phyloP scores from a whole-genome alignment of 2,888 invertebrate species.

The Rosalia funebris region DNA sequence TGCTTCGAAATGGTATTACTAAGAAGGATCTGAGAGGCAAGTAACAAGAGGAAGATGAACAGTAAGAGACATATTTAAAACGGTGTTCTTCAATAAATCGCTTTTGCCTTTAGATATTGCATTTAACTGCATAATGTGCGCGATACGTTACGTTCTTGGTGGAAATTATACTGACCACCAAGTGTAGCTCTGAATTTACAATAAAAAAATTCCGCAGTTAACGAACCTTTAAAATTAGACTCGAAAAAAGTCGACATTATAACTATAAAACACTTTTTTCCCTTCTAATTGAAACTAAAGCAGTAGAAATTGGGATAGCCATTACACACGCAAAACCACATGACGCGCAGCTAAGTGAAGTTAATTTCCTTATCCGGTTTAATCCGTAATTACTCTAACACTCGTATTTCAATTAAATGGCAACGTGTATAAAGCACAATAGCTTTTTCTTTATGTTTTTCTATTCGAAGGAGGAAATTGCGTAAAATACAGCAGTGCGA shows the following conservation, averaged over 20 bases:
- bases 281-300: conserved; percentile 18
- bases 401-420: conserved; percentile 2
- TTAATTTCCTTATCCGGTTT: conserved; percentile 10
- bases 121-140: no score
- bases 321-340: conserved; percentile 11
- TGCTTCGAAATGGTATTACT: no score
- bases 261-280: conserved; percentile 3
- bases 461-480: background rate
- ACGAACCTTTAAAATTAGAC: background rate
- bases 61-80: no score
- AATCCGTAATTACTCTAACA: background rate
- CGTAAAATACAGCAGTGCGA: background rate
- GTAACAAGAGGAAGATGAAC: no score
- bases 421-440: background rate
- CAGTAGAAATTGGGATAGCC: conserved; percentile 9
- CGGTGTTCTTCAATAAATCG: no score
- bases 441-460: background rate
- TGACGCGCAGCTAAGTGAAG: conserved; percentile 12
- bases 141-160: no score
- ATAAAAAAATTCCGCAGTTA: background rate
- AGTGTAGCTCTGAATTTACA: background rate
- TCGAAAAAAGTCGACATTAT: background rate
- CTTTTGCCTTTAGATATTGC: no score
- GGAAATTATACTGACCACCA: background rate
- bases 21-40: no score